These are phyloP conservation scores for Heterodera carotae DNA, from an alignment of 1,140 invertebrate genomes.

Conservation along the genomic window DNA sequence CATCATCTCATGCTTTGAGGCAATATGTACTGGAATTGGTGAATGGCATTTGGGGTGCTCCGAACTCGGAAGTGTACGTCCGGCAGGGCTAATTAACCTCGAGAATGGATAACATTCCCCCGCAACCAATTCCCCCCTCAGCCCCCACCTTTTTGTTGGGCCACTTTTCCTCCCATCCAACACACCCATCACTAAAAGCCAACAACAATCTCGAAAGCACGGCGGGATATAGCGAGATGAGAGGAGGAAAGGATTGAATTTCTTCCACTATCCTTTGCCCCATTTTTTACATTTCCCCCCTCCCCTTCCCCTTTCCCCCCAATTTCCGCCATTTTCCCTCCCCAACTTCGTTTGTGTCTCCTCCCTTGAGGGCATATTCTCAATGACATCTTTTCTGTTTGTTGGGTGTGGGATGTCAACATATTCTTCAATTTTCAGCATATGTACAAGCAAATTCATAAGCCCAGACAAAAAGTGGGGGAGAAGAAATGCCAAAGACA, in stretches of 20 bases:
- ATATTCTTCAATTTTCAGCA: neutral
- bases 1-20: neutral
- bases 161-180: too few relatives aligned
- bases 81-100: neutral
- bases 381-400: neutral
- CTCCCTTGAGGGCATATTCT: slow-evolving; percentile 5
- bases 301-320: too few relatives aligned
- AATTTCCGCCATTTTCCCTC: too few relatives aligned
- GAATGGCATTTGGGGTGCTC: neutral
- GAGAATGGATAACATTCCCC: neutral
- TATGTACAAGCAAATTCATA: neutral
- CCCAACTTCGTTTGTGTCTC: slow-evolving; percentile 7
- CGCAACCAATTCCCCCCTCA: too few relatives aligned
- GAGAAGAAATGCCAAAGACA: slow-evolving; percentile 6
- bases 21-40: neutral
- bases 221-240: neutral
- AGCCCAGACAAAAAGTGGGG: neutral
- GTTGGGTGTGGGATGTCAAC: slow-evolving; percentile 9
- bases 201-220: neutral
- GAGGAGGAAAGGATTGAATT: slow-evolving; percentile 1
- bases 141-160: too few relatives aligned
- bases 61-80: neutral
- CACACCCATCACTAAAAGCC: neutral
- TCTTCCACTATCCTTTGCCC: neutral
- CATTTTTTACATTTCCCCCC: neutral